Evolutionary conservation across 2,797 vertebrate species (phyloP).

Genomic region (Erethizon dorsatum): DNA sequence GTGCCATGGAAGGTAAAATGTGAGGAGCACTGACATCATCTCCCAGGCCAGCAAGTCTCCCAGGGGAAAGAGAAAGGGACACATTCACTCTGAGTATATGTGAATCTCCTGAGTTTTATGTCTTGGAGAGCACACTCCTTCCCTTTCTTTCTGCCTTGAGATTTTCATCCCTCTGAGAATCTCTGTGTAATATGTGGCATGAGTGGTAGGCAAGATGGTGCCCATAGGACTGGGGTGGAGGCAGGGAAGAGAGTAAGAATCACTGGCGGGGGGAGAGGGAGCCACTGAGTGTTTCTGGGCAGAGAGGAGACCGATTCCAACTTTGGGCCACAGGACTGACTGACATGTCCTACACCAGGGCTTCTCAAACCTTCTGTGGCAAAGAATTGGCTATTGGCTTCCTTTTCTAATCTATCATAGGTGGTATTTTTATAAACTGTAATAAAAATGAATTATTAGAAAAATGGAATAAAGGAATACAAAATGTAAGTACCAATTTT

Average conservation of each 20-base stretch:
- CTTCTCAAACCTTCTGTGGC: background rate
- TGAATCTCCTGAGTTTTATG: background rate
- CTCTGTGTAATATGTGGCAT: background rate
- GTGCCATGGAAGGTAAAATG: background rate
- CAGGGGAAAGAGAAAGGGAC: too few species aligned
- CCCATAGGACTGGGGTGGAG: too few species aligned
- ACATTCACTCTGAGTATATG: accelerated
- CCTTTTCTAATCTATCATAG: background rate
- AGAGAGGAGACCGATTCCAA: background rate
- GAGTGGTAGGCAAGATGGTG: background rate
- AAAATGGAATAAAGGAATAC: background rate
- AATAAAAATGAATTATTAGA: slow-evolving; percentile 17
- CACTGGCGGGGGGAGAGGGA: background rate
- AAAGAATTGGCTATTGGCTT: background rate
- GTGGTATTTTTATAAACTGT: background rate
- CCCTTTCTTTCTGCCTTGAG: background rate
- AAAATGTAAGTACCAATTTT: background rate
- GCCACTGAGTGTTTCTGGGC: background rate
- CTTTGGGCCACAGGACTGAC: background rate
- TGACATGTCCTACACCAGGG: background rate
- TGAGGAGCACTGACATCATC: background rate
- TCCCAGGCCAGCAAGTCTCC: background rate
- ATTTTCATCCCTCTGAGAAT: background rate
- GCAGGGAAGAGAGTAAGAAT: background rate
- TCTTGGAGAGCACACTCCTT: background rate